Evolutionary conservation across 2,888 invertebrate genomes (phyloP).

Genomic region (Torymus auratus): DNA sequence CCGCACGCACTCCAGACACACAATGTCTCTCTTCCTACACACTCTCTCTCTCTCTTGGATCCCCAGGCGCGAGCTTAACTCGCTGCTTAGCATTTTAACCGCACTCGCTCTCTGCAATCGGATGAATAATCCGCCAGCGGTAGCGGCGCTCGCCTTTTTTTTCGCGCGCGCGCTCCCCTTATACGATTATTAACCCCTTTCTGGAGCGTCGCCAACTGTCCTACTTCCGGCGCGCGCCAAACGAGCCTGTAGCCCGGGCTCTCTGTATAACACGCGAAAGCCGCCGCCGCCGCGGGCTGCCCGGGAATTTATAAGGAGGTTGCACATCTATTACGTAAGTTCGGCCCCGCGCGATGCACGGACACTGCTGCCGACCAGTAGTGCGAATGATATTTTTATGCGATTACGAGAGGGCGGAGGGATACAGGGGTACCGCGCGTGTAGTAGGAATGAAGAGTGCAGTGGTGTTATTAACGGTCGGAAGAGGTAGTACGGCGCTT

Average conservation of each 20-base stretch:
- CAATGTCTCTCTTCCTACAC: constrained; percentile 15
- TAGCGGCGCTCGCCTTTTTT: neutral
- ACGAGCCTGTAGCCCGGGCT: constrained; percentile 42
- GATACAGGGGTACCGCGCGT: too few species aligned
- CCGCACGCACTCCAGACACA: neutral
- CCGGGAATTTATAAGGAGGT: constrained; percentile 42
- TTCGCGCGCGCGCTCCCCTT: neutral
- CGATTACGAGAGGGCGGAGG: neutral
- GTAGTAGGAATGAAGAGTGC: too few species aligned
- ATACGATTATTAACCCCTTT: constrained; percentile 51
- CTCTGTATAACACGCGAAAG: neutral
- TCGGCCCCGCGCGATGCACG: neutral
- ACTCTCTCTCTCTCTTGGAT: constrained; percentile 58
- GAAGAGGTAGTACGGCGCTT: neutral
- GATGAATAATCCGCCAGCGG: constrained; percentile 54
- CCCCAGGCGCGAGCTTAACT: constrained; percentile 51
- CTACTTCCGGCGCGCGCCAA: constrained; percentile 61
- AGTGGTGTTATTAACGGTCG: too few species aligned
- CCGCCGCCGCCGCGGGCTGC: neutral
- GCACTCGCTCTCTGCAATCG: constrained; percentile 57
- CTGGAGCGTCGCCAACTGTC: constrained; percentile 61
- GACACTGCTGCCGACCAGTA: too few species aligned
- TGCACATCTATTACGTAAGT: constrained; percentile 26
- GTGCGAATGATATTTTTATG: constrained; percentile 49
- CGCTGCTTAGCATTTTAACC: constrained; percentile 62